Conservation (phyloP, 1,140 invertebrate species). For the Lordiphosa mommai region DNA sequence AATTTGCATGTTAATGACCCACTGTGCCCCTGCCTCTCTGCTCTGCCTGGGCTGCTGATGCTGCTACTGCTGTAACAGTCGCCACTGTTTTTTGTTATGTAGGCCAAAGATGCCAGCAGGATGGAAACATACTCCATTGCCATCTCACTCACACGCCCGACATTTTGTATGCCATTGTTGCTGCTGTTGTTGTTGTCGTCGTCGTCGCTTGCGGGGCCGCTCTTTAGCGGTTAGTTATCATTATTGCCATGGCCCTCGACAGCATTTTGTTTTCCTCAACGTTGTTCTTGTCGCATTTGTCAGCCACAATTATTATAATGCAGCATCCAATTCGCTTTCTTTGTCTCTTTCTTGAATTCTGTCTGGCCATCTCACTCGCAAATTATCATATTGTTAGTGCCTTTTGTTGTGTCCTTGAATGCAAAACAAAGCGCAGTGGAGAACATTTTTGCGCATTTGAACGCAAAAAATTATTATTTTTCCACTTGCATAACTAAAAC, state of each 20-base stretch:
- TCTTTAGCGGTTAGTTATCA: conserved; percentile 70
- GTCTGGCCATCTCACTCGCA: conserved; percentile 16
- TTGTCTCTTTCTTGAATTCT: neutral
- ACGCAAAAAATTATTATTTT: conserved; percentile 59
- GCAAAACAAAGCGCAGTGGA: conserved; percentile 44
- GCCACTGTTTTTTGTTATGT: conserved; percentile 72
- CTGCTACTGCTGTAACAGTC: conserved; percentile 51
- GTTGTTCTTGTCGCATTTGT: conserved; percentile 58
- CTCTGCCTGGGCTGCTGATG: neutral
- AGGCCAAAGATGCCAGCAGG: conserved; percentile 55
- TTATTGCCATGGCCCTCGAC: conserved; percentile 58
- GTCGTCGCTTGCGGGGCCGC: conserved; percentile 33
- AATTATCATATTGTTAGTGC: conserved; percentile 69
- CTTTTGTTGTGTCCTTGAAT: conserved; percentile 65
- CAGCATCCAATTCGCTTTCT: conserved; percentile 38
- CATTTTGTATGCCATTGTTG: conserved; percentile 24
- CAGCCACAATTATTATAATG: conserved; percentile 67
- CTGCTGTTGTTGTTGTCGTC: conserved; percentile 4
- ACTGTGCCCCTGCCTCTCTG: neutral
- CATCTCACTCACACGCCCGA: conserved; percentile 28
- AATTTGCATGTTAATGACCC: neutral
- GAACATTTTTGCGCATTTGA: conserved; percentile 61
- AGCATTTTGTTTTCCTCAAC: conserved; percentile 47
- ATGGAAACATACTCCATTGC: conserved; percentile 30
- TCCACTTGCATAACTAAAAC: conserved; percentile 39